These are phyloP conservation scores for Luehdorfia chinensis DNA, from an alignment of 1,140 invertebrate species.

Conservation along the genomic window DNA sequence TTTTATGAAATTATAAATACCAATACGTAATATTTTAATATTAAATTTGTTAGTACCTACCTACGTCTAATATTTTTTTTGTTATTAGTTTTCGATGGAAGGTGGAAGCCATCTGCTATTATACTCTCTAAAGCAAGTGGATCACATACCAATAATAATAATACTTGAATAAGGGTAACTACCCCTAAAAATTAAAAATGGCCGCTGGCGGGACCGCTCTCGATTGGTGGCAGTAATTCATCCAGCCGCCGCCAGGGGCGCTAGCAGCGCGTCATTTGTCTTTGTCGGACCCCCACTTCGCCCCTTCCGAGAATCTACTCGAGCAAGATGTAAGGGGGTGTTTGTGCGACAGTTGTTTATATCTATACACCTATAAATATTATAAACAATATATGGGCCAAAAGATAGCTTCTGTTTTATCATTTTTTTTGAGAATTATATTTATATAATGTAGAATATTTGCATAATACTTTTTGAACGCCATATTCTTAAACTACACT, in stretches of 20 bases:
- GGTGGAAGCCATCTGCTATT: no score
- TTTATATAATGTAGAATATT: no score
- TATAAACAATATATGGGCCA: conserved; percentile 21
- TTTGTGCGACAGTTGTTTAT: conserved; percentile 34
- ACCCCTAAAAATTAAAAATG: conserved; percentile 76
- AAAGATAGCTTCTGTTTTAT: conserved; percentile 5
- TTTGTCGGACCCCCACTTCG: conserved; percentile 52
- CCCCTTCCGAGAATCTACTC: conserved; percentile 48
- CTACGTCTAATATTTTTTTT: no score
- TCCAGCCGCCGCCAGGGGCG: conserved; percentile 60
- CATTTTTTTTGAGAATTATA: no score
- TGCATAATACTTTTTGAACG: no score
- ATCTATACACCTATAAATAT: conserved; percentile 17
- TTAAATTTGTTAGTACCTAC: no score
- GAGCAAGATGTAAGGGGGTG: conserved; percentile 58
- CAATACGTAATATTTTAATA: no score
- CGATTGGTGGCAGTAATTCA: conserved; percentile 71
- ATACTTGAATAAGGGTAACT: conserved; percentile 45
- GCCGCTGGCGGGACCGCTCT: conserved; percentile 54
- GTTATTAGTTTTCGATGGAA: no score
- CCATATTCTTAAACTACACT: no score
- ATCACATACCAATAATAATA: conserved; percentile 32
- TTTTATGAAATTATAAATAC: no score
- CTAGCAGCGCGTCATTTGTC: conserved; percentile 63
- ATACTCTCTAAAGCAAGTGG: background rate